Percentiles rank a stretch among this genome's conserved stretches.
phyloP scores from a whole-genome alignment of 2,888 invertebrate species.

The Calameuta pallipes region DNA sequence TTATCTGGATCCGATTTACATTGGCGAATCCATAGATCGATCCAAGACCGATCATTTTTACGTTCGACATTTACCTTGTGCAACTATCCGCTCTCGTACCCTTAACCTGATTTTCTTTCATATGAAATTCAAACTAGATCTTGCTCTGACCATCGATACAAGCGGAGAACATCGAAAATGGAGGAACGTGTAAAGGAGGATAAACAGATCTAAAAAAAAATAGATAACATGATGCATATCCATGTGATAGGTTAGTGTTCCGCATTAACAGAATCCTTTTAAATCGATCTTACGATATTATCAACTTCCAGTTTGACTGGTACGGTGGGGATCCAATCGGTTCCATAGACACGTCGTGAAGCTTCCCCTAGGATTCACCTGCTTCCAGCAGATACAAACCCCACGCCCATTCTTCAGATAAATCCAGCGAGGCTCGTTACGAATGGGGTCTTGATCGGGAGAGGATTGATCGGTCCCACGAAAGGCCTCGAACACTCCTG shows the following conservation, averaged over 20 bases:
- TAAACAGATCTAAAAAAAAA: background rate
- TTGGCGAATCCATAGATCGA: background rate
- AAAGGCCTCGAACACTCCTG: background rate
- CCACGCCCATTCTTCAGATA: background rate
- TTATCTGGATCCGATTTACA: constrained; percentile 1
- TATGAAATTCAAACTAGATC: background rate
- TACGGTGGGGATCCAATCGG: background rate
- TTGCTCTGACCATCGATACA: background rate
- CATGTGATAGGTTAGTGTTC: background rate
- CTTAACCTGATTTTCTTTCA: background rate
- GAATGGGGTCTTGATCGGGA: background rate
- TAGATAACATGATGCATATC: background rate
- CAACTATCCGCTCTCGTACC: background rate
- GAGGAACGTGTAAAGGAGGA: background rate
- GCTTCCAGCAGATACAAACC: constrained; percentile 15
- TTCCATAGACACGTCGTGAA: constrained; percentile 38
- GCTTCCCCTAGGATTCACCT: constrained; percentile 42
- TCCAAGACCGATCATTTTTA: background rate
- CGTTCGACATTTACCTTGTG: background rate
- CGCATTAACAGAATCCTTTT: background rate
- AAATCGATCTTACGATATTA: background rate
- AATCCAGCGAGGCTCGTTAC: background rate
- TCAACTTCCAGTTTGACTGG: background rate
- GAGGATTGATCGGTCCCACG: background rate
- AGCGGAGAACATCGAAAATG: background rate